Base-by-base conservation (phyloP, 2,797 vertebrate genomes). In the Acanthiza pusilla region DNA sequence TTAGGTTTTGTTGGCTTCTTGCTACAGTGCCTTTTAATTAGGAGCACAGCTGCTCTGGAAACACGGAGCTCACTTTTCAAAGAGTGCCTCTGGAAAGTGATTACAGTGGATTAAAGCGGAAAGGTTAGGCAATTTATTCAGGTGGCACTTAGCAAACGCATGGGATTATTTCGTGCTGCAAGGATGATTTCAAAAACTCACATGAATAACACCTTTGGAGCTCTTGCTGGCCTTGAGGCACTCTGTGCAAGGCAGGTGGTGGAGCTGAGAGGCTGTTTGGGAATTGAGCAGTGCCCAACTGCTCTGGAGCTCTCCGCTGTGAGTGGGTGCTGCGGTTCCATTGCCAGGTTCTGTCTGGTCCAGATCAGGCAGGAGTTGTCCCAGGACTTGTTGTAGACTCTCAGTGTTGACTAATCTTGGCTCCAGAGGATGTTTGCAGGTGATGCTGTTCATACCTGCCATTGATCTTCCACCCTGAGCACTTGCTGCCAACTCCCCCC, bases 11-110 rank as follows among this genome's bases (percentile, higher is more conserved):
- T 53, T 60, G 85, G 75, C 85, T 94, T 92, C 94, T 90, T 96
- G 92, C 96, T 97, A 95, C 94, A 78, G 70, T 74, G 89, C 87
- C 88, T 97, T 97, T 98, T 97, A 97, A 97, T 97, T 97, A 97
- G 94, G 86, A 94, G 58, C 80, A 48, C 75, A 78, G 94, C 95
- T 91, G 87, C 94, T 89, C 84, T 65, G 91, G 95, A 97, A 96
- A 92, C 74, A 57, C 4, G 48, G 71, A 90, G 87, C 66, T 95
- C 61, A 75, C 96, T 97, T 91, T 88, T 93, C 93, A 86, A 16
- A 61, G 85, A 77, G 81, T 19, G 91, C 85, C 87, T 95, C 94
- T 89, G 89, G 93, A 95, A 96, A 97, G 95, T 58, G 86, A 95
- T 94, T 95, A 94, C 95, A 80, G 51, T 27, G 16, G 47, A 91